A percentile compares a stretch with the other conserved stretches of the same genome.
phyloP scores from a whole-genome alignment of 2,797 vertebrate species.

The Sebastes dallii region DNA sequence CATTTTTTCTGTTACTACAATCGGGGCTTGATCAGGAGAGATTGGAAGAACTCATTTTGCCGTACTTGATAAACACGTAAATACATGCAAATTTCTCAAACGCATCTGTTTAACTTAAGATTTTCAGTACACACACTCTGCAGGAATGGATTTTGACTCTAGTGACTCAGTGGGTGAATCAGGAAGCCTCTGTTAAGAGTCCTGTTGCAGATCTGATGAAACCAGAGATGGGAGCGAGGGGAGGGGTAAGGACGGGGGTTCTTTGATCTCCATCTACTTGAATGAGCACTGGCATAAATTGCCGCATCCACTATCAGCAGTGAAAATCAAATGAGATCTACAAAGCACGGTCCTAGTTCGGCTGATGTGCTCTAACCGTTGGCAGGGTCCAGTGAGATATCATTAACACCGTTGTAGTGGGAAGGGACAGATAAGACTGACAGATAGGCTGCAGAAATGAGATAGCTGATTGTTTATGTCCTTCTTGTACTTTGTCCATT shows the following conservation, averaged over 20 bases:
- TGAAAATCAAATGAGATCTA: slow-evolving; percentile 80
- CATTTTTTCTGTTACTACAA: slow-evolving; percentile 16
- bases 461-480: slow-evolving; percentile 51
- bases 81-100: slow-evolving; percentile 51
- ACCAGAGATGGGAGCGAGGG: slow-evolving; percentile 54
- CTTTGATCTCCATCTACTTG: slow-evolving; percentile 77
- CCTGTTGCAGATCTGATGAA: slow-evolving; percentile 72
- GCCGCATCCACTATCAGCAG: slow-evolving; percentile 70
- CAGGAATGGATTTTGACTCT: slow-evolving; percentile 55
- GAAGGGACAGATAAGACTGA: slow-evolving; percentile 52
- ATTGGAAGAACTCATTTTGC: slow-evolving; percentile 13
- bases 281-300: slow-evolving; percentile 75
- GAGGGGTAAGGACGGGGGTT: slow-evolving; percentile 29
- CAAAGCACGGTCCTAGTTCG: slow-evolving; percentile 59
- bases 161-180: slow-evolving; percentile 29
- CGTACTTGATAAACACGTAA: slow-evolving; percentile 43
- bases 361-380: slow-evolving; percentile 55
- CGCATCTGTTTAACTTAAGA: slow-evolving; percentile 5
- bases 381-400: slow-evolving; percentile 63
- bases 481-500: slow-evolving; percentile 6
- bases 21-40: slow-evolving; percentile 23
- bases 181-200: slow-evolving; percentile 42
- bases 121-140: slow-evolving; percentile 20
- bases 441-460: slow-evolving; percentile 43
- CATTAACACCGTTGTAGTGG: slow-evolving; percentile 59